Percentiles rank a stretch among this genome's conserved stretches.
phyloP scores from a whole-genome alignment of 1,140 invertebrate genomes.

The Condylostylus longicornis region DNA sequence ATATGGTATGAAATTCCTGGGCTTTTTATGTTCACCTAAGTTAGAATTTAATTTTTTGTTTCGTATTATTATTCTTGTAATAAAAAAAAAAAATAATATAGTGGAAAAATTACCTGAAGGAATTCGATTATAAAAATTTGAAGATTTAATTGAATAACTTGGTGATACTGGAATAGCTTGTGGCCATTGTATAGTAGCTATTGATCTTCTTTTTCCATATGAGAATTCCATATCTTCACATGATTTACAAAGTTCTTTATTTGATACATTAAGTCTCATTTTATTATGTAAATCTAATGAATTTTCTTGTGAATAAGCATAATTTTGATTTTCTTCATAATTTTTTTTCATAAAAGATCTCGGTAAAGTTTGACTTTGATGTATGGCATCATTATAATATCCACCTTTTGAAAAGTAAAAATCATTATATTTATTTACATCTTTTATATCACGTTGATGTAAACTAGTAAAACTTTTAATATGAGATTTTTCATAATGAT shows the following conservation, averaged over 20 bases:
- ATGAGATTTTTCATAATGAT: background rate
- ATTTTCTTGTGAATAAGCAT: conserved; percentile 6
- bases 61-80: too few relatives aligned
- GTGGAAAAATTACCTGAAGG: too few relatives aligned
- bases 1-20: too few relatives aligned
- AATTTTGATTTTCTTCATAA: conserved; percentile 15
- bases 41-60: too few relatives aligned
- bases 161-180: conserved; percentile 27
- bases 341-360: conserved; percentile 19
- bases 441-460: too few relatives aligned
- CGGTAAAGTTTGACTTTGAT: conserved; percentile 25
- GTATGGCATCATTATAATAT: too few relatives aligned
- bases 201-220: conserved; percentile 1
- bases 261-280: conserved; percentile 10
- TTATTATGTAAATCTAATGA: conserved; percentile 13
- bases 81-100: too few relatives aligned
- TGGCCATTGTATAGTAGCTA: conserved; percentile 23
- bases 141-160: conserved; percentile 13
- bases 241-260: conserved; percentile 14
- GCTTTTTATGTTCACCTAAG: too few relatives aligned
- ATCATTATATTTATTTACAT: too few relatives aligned
- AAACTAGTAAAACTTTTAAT: too few relatives aligned
- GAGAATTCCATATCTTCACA: conserved; percentile 7
- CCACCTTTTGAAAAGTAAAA: too few relatives aligned
- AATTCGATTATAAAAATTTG: conserved; percentile 5